Base-by-base conservation (phyloP, 2,113 vertebrate genomes). In the Cranoglanis bouderius region DNA sequence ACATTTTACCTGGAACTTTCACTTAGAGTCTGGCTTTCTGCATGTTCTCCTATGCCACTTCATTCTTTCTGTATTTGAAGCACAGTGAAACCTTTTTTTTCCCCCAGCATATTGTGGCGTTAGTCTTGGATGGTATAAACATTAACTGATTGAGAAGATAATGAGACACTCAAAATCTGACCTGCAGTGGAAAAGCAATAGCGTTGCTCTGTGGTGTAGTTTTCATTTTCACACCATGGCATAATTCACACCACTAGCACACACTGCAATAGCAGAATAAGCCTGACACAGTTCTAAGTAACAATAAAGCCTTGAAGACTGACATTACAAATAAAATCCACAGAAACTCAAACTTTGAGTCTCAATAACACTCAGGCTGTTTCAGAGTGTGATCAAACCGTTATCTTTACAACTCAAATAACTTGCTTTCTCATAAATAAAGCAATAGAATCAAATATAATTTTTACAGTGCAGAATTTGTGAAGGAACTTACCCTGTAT, bases 151-250 rank as follows among this genome's bases (percentile, higher is more conserved):
- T 32, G 6, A 70, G 78, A 87, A 24, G 86, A 82, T 55, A 82
- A 82, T 67, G 86, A 82, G 63, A 87, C 43, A 40, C 49, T 82
- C 46, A 29, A 63, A 40, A 49, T 43, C 78, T 70, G 61, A 87
- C 70, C 49, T 51, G 78, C 61, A 87, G 63, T 43, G 57, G 75
- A 87, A 82, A 87, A 63, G 67, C 51, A 83, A 88, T 53, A n/a
- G 63, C 4, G 7, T 55, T 57, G 63, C 65, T 82, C 32, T 57
- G 87, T 40, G 87, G 80, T 57, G 65, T 72, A 55, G 65, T 74
- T 83, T 74, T 53, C 87, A 40, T 40, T 70, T 81, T 53, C 61
- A 82, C 67, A 40, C 80, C 51, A 43, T 59, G 77, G 26, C 51
- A 53, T 72, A 40, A 72, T 74, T 43, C 63, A 83, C 80, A 57